phyloP scores from a whole-genome alignment of 2,888 invertebrate genomes.

The Nycteola revayana region DNA sequence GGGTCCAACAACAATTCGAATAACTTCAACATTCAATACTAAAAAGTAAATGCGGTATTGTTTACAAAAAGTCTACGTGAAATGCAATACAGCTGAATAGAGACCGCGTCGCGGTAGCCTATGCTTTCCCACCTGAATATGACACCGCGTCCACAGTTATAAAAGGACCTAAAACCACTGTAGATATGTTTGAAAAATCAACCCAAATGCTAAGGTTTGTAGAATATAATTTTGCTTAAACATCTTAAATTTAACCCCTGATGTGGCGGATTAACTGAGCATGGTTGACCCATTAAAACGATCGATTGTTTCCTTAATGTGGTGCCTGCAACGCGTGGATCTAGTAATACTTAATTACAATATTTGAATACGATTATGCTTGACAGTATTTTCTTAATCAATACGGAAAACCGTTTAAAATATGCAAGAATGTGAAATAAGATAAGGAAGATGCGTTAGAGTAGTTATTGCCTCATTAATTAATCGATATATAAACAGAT shows the following conservation, averaged over 20 bases:
- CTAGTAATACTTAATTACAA: slow-evolving; percentile 62
- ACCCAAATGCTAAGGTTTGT: slow-evolving; percentile 48
- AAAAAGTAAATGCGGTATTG: slow-evolving; percentile 59
- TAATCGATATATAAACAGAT: slow-evolving; percentile 18
- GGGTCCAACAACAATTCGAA: slow-evolving; percentile 26
- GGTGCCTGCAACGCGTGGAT: slow-evolving; percentile 52
- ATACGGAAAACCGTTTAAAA: slow-evolving; percentile 18
- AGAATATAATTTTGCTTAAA: slow-evolving; percentile 58
- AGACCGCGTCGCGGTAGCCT: slow-evolving; percentile 78
- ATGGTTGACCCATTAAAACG: slow-evolving; percentile 80
- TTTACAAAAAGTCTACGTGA: slow-evolving; percentile 68
- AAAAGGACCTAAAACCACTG: slow-evolving; percentile 52
- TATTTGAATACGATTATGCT: slow-evolving; percentile 43
- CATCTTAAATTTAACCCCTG: slow-evolving; percentile 49
- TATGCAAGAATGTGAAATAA: slow-evolving; percentile 26
- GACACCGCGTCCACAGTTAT: slow-evolving; percentile 57
- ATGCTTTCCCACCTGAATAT: slow-evolving; percentile 80
- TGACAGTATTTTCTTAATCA: slow-evolving; percentile 19
- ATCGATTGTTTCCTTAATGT: slow-evolving; percentile 81
- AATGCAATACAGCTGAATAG: slow-evolving; percentile 72
- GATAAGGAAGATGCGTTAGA: slow-evolving; percentile 21
- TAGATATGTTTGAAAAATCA: slow-evolving; percentile 41
- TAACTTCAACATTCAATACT: slow-evolving; percentile 40
- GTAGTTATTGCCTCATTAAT: slow-evolving; percentile 23
- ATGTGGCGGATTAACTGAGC: slow-evolving; percentile 73